A percentile compares a stretch with the other conserved stretches of the same genome.
phyloP scores from a whole-genome alignment of 2,888 invertebrate genomes.

The Temnothorax unifasciatus region DNA sequence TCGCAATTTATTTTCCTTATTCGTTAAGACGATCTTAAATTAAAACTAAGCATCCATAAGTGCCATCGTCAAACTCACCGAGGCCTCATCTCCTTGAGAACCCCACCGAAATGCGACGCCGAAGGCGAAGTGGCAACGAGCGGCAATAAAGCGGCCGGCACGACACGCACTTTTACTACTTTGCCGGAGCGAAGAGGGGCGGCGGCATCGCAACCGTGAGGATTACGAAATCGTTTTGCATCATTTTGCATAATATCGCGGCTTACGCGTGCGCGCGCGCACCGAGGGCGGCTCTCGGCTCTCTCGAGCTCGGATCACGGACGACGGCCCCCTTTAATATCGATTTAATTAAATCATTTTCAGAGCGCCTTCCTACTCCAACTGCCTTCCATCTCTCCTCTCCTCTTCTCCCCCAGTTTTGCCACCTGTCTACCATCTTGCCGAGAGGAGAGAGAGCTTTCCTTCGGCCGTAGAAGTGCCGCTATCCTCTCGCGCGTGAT shows the following conservation, averaged over 20 bases:
- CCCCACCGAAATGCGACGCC: background rate
- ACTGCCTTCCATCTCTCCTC: background rate
- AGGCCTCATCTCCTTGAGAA: background rate
- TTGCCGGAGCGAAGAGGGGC: background rate
- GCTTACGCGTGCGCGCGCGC: background rate
- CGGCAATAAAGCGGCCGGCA: conserved; percentile 12
- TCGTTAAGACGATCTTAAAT: conserved; percentile 21
- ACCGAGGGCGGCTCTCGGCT: background rate
- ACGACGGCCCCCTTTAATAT: conserved; percentile 39
- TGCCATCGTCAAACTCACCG: background rate
- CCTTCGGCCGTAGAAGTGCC: conserved; percentile 34
- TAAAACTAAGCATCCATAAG: conserved; percentile 12
- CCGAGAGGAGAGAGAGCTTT: conserved; percentile 16
- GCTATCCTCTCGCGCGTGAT: conserved; percentile 52
- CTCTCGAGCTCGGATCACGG: conserved; percentile 17
- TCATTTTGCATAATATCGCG: conserved; percentile 47
- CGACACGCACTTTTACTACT: conserved; percentile 36
- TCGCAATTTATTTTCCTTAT: background rate
- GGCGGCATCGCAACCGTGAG: background rate
- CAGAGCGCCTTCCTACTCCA: conserved; percentile 10
- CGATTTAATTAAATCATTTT: conserved; percentile 56
- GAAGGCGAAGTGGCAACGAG: conserved; percentile 19
- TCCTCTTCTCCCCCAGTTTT: background rate
- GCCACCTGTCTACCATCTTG: conserved; percentile 45
- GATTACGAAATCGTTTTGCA: conserved; percentile 42